Base-by-base conservation (phyloP, 2,888 invertebrate genomes). In the Bruchidius siliquastri region DNA sequence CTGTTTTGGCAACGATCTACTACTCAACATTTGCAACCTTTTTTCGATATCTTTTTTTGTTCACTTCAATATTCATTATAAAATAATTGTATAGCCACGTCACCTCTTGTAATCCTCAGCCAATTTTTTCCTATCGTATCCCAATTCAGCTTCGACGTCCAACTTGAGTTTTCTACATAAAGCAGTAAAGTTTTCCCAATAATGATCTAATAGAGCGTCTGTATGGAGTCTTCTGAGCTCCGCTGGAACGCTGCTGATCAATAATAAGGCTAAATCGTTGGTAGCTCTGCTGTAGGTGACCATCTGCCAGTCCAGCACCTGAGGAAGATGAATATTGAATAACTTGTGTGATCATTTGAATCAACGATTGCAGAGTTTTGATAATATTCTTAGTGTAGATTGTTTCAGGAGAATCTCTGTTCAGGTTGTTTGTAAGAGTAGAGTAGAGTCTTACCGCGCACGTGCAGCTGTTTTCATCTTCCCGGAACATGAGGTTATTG, bases 281-380 rank as follows among this genome's bases (percentile, higher is more conserved):
- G 94, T 94, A 21, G 94, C 93, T 80, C 90, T 87, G 77, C 93
- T 93, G 76, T 93, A 90, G 0, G 93, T 93, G 70, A 94, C 93
- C 94, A 94, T 94, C 88, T 94, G 94, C 94, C 94, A 94, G 84
- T 94, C 94, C 69, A 94, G 86, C 71, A 49, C 49, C 49, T 49
- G 13, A 26, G 26, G 26, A 26, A 26, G 26, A 26, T 26, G 26
- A 8, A 8, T 8, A 26, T 4, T 4, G 26, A 26, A 26, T 26
- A 26, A 4, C 8, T 26, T 26, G 8, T 26, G 2, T 26, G 8
- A 26, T 4, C 26, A 8, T 26, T 8, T 4, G 2, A 8, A 26
- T 26, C 26, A 26, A 2, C 8, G 26, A 26, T 26, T 4, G 8
- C 26, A 8, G 26, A n/a, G n/a, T n/a, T 26, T 26, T 26, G 26